These are phyloP conservation scores for Fragum sueziense DNA, from an alignment of 2,888 invertebrate genomes.

Conservation along the genomic window DNA sequence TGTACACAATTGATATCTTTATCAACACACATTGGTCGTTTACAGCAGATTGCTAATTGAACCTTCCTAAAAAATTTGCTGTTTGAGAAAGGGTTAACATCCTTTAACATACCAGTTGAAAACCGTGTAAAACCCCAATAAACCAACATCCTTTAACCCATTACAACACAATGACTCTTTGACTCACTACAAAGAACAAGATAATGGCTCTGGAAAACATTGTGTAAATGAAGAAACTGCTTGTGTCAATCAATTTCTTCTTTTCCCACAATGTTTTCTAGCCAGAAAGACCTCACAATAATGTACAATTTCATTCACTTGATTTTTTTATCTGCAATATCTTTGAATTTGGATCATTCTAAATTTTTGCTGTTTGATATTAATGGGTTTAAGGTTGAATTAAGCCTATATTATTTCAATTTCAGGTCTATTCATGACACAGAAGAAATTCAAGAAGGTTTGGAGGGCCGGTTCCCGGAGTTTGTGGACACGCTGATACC, in stretches of 20 bases:
- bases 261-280: neutral
- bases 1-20: no score
- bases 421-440: conserved; percentile 3
- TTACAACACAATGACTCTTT: neutral
- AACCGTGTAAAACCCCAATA: neutral
- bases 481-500: conserved; percentile 87
- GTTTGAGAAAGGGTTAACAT: no score
- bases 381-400: no score
- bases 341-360: no score
- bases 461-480: conserved; percentile 84
- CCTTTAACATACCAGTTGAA: neutral
- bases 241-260: neutral
- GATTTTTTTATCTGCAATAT: no score
- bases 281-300: no score
- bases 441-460: conserved; percentile 43
- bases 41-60: no score
- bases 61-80: no score
- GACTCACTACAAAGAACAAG: neutral
- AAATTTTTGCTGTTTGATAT: no score
- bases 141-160: neutral
- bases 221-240: neutral
- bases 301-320: no score
- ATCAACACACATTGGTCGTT: no score
- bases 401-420: neutral
- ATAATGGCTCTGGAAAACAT: neutral